Percentiles rank a stretch among this genome's conserved stretches.
Conservation (phyloP, 2,888 invertebrate species). For the Idaea aversata region DNA sequence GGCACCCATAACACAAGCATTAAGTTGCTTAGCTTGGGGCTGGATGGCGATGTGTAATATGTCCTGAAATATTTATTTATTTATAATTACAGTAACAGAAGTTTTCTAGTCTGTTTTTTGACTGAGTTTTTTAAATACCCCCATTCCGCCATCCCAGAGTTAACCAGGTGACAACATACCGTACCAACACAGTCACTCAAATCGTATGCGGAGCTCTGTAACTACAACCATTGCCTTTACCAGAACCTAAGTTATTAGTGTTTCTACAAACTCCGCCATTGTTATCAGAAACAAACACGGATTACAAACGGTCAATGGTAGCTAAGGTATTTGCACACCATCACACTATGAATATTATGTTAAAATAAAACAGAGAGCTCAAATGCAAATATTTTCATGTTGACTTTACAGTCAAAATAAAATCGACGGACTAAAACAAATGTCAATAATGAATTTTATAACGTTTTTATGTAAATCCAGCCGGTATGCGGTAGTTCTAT, state of each 20-base stretch:
- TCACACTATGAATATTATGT: not conserved
- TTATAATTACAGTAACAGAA: too few relatives aligned
- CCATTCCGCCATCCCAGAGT: too few relatives aligned
- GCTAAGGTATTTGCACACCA: not conserved
- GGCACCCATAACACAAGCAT: too few relatives aligned
- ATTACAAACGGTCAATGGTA: not conserved
- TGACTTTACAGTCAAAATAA: not conserved
- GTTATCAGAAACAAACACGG: not conserved
- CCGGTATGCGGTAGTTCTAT: not conserved
- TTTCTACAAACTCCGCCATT: not conserved
- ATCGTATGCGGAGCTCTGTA: too few relatives aligned
- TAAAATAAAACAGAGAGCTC: not conserved
- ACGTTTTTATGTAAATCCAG: not conserved
- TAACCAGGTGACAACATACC: too few relatives aligned
- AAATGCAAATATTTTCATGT: not conserved
- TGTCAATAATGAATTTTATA: conserved; percentile 3
- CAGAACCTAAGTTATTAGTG: not conserved
- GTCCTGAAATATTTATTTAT: too few relatives aligned
- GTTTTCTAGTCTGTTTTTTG: too few relatives aligned
- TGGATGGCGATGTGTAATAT: too few relatives aligned
- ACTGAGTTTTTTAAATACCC: too few relatives aligned
- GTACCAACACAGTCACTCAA: too few relatives aligned
- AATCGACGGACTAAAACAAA: conserved; percentile 5
- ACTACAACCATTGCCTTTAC: not conserved
- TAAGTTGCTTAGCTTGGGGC: too few relatives aligned